Evolutionary conservation across 1,140 invertebrate genomes (phyloP).

Genomic region (Homalodisca vitripennis): DNA sequence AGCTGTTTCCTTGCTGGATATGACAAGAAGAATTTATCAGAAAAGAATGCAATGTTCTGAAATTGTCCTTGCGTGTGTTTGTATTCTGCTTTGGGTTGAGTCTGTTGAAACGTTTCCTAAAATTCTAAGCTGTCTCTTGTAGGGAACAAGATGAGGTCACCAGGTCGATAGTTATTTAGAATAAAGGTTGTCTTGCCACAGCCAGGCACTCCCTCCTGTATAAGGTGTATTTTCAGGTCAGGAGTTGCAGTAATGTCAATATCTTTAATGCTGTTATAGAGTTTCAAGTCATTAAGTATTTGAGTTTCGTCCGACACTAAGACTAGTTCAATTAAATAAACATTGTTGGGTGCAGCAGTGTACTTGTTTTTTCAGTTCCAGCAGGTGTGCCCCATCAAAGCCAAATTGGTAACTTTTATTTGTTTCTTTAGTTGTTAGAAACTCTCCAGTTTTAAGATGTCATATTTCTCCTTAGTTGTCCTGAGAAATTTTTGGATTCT

Average conservation of each 20-base stretch:
- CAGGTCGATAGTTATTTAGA: not conserved
- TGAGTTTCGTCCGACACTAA: not conserved
- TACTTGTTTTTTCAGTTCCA: conserved; percentile 2
- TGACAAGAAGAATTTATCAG: too few relatives aligned
- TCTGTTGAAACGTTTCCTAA: too few relatives aligned
- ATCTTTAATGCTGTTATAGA: not conserved
- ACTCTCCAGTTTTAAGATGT: not conserved
- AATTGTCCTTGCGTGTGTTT: too few relatives aligned
- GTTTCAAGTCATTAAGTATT: not conserved
- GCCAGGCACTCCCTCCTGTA: not conserved
- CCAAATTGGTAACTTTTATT: not conserved
- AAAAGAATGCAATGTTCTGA: too few relatives aligned
- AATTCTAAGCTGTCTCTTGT: too few relatives aligned
- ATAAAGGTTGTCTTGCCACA: not conserved
- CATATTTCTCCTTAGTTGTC: too few relatives aligned
- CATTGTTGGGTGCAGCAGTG: not conserved
- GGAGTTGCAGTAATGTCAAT: not conserved
- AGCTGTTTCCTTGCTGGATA: too few relatives aligned
- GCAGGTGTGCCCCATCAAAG: not conserved
- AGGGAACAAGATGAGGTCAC: not conserved
- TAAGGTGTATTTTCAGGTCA: too few relatives aligned
- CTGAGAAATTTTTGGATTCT: too few relatives aligned
- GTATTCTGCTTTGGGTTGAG: too few relatives aligned
- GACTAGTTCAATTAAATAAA: not conserved
- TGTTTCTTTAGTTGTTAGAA: not conserved